Conservation (phyloP, 2,888 invertebrate genomes). For the Odiellus spinosus region DNA sequence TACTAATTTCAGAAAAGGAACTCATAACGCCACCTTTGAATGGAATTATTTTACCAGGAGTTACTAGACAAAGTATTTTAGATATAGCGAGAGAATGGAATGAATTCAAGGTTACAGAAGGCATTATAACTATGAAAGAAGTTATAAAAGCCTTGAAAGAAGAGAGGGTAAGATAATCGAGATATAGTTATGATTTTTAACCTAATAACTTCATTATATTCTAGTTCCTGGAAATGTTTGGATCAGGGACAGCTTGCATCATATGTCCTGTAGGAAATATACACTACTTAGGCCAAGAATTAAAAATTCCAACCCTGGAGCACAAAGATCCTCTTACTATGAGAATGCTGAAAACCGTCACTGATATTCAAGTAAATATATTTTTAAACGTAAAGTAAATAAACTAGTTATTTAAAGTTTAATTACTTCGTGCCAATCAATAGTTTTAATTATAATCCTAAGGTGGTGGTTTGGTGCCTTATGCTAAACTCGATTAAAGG, state of each 20-base stretch:
- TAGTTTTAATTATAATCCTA: too few relatives aligned
- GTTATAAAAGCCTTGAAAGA: slow-evolving; percentile 53
- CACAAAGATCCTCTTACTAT: slow-evolving; percentile 54
- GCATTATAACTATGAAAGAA: slow-evolving; percentile 65
- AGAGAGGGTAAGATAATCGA: slow-evolving; percentile 55
- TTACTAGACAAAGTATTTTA: slow-evolving; percentile 75
- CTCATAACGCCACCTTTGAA: slow-evolving; percentile 78
- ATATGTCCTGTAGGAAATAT: slow-evolving; percentile 82
- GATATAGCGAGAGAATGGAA: slow-evolving; percentile 58
- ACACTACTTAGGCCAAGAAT: slow-evolving; percentile 45
- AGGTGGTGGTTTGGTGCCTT: too few relatives aligned
- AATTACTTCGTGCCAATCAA: too few relatives aligned
- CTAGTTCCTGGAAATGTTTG: slow-evolving; percentile 87
- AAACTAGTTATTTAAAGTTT: neutral
- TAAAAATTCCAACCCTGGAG: slow-evolving; percentile 38
- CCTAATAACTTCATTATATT: slow-evolving; percentile 23
- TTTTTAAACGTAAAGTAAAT: neutral
- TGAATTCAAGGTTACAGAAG: slow-evolving; percentile 65
- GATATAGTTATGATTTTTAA: slow-evolving; percentile 1
- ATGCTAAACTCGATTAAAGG: too few relatives aligned
- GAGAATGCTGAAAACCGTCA: slow-evolving; percentile 54
- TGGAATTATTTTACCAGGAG: slow-evolving; percentile 87
- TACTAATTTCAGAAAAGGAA: slow-evolving; percentile 47
- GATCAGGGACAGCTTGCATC: slow-evolving; percentile 92
- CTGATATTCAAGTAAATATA: slow-evolving; percentile 56